These are phyloP conservation scores for Rhynchonycteris naso DNA, from an alignment of 2,797 vertebrate genomes.

Conservation along the genomic window DNA sequence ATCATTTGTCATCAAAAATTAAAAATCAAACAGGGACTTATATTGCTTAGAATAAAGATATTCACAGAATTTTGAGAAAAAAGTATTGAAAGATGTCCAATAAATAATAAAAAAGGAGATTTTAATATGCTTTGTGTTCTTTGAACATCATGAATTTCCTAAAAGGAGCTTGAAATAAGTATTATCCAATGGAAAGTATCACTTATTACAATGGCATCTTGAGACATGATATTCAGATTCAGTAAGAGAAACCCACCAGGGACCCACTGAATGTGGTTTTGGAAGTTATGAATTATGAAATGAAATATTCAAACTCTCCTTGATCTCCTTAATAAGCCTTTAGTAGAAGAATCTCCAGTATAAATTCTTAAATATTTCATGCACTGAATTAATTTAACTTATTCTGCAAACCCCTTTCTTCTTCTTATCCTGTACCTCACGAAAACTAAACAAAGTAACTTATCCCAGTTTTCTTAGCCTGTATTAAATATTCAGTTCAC, in stretches of 20 bases:
- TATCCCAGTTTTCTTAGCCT: background rate
- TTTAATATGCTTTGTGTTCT: constrained; percentile 45
- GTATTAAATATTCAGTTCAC: background rate
- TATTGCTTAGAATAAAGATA: constrained; percentile 73
- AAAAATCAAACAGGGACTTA: constrained; percentile 79
- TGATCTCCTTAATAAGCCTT: constrained; percentile 32
- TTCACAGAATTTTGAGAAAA: constrained; percentile 78
- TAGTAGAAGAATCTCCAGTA: constrained; percentile 9
- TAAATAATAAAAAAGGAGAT: constrained; percentile 69
- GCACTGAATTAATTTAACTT: constrained; percentile 52
- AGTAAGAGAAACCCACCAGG: constrained; percentile 1
- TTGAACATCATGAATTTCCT: constrained; percentile 49
- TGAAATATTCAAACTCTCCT: constrained; percentile 21
- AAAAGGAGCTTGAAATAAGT: constrained; percentile 46
- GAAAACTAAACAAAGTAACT: constrained; percentile 21
- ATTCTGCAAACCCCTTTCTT: background rate
- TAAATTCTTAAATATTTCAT: constrained; percentile 56
- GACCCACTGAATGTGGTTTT: constrained; percentile 44
- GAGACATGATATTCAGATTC: constrained; percentile 27
- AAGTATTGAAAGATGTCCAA: constrained; percentile 67
- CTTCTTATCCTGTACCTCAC: background rate
- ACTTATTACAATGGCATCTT: constrained; percentile 42
- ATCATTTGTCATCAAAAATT: constrained; percentile 80
- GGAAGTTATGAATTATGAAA: constrained; percentile 11
- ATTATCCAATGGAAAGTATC: constrained; percentile 18